Evolutionary conservation across 30 jellyfish, hydroid and myxozoan genomes (phyloP).

Genomic region (Nemopilema nomurai): DNA sequence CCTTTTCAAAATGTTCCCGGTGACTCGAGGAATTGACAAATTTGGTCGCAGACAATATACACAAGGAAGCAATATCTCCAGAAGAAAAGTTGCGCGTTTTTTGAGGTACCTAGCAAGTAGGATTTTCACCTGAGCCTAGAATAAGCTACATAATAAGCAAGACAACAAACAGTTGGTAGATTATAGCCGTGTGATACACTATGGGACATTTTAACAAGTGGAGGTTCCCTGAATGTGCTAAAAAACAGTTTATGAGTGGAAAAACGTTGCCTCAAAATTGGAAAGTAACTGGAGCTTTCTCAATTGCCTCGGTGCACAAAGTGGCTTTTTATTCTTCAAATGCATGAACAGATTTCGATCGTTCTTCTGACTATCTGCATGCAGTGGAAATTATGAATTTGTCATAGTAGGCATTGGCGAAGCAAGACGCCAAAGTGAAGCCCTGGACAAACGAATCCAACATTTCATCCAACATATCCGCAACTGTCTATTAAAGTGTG

Average conservation of each 20-base stretch:
- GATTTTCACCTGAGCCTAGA: conserved; percentile 62
- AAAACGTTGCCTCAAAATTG: conserved; percentile 17
- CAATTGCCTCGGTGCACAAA: conserved; percentile 31
- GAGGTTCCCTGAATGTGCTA: conserved; percentile 6
- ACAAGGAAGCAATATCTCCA: conserved; percentile 17
- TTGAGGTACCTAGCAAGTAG: conserved; percentile 62
- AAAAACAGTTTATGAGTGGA: conserved; percentile 40
- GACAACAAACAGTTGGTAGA: conserved; percentile 27
- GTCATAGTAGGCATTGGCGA: conserved; percentile 13
- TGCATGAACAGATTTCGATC: not conserved
- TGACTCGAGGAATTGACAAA: conserved; percentile 31
- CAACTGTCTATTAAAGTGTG: no score
- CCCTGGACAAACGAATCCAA: no score
- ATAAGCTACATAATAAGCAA: conserved; percentile 50
- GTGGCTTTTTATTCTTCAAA: conserved; percentile 28
- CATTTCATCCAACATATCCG: no score
- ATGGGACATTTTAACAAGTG: conserved; percentile 39
- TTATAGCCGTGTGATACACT: conserved; percentile 24
- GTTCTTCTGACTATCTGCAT: conserved; percentile 36
- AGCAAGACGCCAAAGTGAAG: conserved; percentile 40
- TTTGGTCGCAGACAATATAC: conserved; percentile 16
- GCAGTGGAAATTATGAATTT: conserved; percentile 33
- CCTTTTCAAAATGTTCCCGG: conserved; percentile 20
- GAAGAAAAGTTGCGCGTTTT: conserved; percentile 51
- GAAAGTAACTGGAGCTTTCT: conserved; percentile 56